Percentiles rank a stretch among this genome's conserved stretches.
Evolutionary conservation across 2,888 invertebrate genomes (phyloP).

Genomic region (Cryptocephalus moraei): DNA sequence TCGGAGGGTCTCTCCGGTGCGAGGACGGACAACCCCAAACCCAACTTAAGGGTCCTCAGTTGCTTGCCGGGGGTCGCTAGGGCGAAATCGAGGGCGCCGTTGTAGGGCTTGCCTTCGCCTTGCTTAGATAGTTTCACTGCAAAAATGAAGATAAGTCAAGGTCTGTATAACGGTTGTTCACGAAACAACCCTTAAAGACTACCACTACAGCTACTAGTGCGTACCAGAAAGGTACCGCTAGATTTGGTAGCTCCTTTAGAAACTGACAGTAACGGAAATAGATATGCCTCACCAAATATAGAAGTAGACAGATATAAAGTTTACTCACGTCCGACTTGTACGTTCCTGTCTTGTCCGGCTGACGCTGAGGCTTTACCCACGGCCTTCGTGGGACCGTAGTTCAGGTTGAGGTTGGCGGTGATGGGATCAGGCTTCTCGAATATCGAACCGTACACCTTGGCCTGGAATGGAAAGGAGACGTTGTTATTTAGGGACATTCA

Average conservation of each 20-base stretch:
- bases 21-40: slow-evolving; percentile 32
- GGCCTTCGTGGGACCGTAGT: slow-evolving; percentile 1
- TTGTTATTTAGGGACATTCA: no score
- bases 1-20: slow-evolving; percentile 21
- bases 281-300: no score
- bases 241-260: no score
- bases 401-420: slow-evolving; percentile 23
- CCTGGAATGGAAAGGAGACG: slow-evolving; percentile 6
- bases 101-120: slow-evolving; percentile 35
- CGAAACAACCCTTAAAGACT: no score
- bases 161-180: not conserved
- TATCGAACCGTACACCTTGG: slow-evolving; percentile 32
- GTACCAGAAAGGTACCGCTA: no score
- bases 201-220: no score
- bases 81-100: slow-evolving; percentile 40
- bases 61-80: slow-evolving; percentile 48
- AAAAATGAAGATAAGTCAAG: not conserved
- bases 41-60: slow-evolving; percentile 46
- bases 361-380: no score
- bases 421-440: slow-evolving; percentile 27
- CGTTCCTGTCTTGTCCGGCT: no score
- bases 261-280: no score
- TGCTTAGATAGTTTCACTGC: slow-evolving; percentile 36
- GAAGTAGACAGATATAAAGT: no score
- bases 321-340: no score